These are phyloP conservation scores for Phainopepla nitens DNA, from an alignment of 2,113 vertebrate species.

Conservation along the genomic window DNA sequence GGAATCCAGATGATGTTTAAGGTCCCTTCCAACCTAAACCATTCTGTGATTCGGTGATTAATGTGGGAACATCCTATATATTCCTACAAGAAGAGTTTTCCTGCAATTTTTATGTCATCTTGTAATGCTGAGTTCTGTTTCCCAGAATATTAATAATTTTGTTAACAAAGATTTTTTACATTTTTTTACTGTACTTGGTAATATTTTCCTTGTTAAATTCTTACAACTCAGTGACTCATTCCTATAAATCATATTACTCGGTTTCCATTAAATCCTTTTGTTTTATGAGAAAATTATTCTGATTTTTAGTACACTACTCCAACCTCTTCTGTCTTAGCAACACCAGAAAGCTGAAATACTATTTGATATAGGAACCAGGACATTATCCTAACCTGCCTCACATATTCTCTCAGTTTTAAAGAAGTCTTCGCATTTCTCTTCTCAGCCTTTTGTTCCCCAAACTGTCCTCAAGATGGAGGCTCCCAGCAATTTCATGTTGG, in stretches of 20 bases:
- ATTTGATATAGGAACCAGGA: neutral
- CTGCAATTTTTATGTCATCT: neutral
- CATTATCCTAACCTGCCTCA: neutral
- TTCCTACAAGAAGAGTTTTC: neutral
- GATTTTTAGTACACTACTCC: neutral
- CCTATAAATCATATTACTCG: neutral
- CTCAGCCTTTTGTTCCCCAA: neutral
- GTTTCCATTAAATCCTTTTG: neutral
- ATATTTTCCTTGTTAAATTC: neutral
- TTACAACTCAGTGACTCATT: neutral
- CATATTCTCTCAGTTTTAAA: neutral
- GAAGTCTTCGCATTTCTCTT: neutral
- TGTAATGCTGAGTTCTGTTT: neutral
- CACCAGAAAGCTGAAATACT: neutral
- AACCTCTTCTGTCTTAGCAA: neutral
- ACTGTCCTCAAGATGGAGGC: neutral
- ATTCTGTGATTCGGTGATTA: neutral
- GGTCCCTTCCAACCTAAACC: neutral
- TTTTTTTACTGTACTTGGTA: too few species aligned
- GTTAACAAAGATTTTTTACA: neutral
- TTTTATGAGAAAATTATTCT: neutral
- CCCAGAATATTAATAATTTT: neutral
- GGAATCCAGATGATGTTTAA: neutral
- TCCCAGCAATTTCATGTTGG: neutral
- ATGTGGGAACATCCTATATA: neutral